A percentile compares a stretch with the other conserved stretches of the same genome.
phyloP scores from a whole-genome alignment of 2,797 vertebrate genomes.

The Squalus acanthias region DNA sequence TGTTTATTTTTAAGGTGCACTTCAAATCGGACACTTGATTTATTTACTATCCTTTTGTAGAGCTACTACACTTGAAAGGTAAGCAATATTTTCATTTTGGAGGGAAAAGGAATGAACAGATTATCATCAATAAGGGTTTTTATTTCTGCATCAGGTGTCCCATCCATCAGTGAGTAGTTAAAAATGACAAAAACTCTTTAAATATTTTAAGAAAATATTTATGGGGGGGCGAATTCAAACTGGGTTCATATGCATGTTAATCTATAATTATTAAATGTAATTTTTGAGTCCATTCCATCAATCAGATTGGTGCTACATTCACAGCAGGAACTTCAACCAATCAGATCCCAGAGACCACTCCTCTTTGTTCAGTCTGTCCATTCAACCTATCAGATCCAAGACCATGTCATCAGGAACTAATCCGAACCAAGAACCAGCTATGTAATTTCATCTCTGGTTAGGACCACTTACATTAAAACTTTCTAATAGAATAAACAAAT shows the following conservation, averaged over 20 bases:
- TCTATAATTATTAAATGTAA: neutral
- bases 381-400: too few relatives aligned
- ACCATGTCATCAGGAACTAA: too few relatives aligned
- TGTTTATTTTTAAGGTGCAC: neutral
- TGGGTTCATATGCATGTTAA: neutral
- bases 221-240: neutral
- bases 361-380: too few relatives aligned
- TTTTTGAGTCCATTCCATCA: neutral
- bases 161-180: neutral
- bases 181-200: neutral
- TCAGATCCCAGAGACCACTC: too few relatives aligned
- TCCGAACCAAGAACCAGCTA: too few relatives aligned
- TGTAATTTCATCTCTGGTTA: too few relatives aligned
- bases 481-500: too few relatives aligned
- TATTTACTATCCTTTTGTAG: neutral
- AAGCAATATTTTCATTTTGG: neutral
- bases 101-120: neutral
- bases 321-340: too few relatives aligned
- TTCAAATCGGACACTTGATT: neutral
- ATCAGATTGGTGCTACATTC: neutral
- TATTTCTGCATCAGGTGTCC: neutral
- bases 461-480: too few relatives aligned
- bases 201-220: neutral
- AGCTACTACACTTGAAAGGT: neutral
- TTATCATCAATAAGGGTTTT: neutral